These are phyloP conservation scores for Drosophila pullipes DNA, from an alignment of 2,888 invertebrate species.

Conservation along the genomic window DNA sequence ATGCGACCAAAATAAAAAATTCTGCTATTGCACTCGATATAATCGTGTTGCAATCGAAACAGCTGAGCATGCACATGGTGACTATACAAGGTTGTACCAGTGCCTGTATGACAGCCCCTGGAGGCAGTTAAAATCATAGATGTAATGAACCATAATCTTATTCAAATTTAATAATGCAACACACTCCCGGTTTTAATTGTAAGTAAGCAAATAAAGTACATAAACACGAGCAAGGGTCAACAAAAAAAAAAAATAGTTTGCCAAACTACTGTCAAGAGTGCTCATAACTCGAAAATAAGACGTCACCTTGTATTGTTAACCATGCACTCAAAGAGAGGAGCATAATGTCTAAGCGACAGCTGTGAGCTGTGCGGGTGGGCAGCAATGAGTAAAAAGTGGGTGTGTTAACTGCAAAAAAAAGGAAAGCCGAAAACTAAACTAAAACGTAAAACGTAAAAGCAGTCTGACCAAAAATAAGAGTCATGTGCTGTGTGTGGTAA, in stretches of 20 bases:
- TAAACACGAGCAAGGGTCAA: not conserved
- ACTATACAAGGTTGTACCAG: not conserved
- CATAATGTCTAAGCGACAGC: slow-evolving; percentile 48
- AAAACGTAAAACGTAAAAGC: slow-evolving; percentile 2
- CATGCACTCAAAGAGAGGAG: slow-evolving; percentile 13
- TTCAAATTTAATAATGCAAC: not conserved
- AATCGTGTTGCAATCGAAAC: slow-evolving; percentile 1
- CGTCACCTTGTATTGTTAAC: not conserved
- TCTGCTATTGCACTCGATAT: not conserved
- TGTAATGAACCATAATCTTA: too few species aligned
- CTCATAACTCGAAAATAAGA: not conserved
- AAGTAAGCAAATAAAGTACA: not conserved
- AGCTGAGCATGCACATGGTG: slow-evolving; percentile 33
- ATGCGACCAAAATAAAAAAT: not conserved
- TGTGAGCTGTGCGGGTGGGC: slow-evolving; percentile 69
- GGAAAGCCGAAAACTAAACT: slow-evolving; percentile 7
- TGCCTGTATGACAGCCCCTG: not conserved
- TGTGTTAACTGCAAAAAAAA: slow-evolving; percentile 58
- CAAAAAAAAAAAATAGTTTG: not conserved
- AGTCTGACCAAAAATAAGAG: slow-evolving; percentile 1
- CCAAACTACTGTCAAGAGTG: not conserved
- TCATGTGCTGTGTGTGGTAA: slow-evolving; percentile 40
- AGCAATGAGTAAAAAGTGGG: slow-evolving; percentile 57
- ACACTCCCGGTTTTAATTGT: not conserved
- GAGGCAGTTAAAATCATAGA: not conserved